Conservation (phyloP, 2,113 vertebrate genomes). For the Hypanus sabinus region DNA sequence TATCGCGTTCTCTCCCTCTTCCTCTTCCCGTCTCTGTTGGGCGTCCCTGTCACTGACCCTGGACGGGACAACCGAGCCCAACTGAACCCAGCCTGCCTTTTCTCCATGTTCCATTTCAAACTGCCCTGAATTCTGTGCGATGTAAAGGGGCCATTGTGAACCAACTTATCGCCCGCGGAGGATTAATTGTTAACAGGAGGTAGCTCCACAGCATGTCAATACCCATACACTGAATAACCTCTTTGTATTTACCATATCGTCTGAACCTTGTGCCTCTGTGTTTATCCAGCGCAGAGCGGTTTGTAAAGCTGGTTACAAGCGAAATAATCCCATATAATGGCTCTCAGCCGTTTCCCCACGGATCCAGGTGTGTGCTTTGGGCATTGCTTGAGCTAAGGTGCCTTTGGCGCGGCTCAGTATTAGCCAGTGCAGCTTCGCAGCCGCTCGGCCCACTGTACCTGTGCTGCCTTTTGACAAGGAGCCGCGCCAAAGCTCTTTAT, state of each 20-base stretch:
- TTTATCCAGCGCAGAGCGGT: background rate
- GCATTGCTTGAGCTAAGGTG: background rate
- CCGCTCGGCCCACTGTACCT: background rate
- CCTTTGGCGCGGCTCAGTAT: background rate
- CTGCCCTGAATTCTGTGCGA: background rate
- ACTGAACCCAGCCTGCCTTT: background rate
- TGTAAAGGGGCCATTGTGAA: slow-evolving; percentile 8
- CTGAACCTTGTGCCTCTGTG: background rate
- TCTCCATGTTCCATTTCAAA: background rate
- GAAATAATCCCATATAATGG: too few relatives aligned
- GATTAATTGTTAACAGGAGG: slow-evolving; percentile 28
- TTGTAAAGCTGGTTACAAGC: background rate
- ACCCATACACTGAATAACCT: slow-evolving; percentile 16
- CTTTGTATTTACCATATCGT: slow-evolving; percentile 10
- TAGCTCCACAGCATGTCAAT: background rate
- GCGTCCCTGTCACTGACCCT: too few relatives aligned
- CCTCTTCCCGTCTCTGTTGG: too few relatives aligned
- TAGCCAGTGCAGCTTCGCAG: too few relatives aligned
- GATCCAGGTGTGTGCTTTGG: background rate
- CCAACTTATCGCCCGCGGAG: background rate
- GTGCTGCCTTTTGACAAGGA: background rate
- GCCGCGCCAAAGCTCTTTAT: background rate
- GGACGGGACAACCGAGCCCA: too few relatives aligned
- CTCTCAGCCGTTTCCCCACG: background rate
- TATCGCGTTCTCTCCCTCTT: background rate